phyloP scores from a whole-genome alignment of 2,113 vertebrate species.

The Gopherus flavomarginatus region DNA sequence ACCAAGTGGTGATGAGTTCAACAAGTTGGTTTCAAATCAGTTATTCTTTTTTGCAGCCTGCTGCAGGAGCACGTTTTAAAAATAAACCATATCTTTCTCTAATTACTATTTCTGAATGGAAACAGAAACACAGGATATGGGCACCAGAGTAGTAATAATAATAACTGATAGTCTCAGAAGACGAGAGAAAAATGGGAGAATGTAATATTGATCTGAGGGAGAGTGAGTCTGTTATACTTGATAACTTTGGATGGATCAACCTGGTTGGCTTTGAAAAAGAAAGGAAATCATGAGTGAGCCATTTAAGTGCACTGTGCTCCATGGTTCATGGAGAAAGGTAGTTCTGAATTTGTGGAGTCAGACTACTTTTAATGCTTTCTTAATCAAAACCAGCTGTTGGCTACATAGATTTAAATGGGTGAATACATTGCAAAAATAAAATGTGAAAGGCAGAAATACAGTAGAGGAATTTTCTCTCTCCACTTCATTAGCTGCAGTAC shows the following conservation, averaged over 20 bases:
- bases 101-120: constrained; percentile 60
- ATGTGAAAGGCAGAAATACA: not conserved
- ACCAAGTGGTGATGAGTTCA: not conserved
- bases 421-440: not conserved
- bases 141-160: not conserved
- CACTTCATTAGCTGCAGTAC: not conserved
- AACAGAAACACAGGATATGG: constrained; percentile 47
- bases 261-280: constrained; percentile 33
- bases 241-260: constrained; percentile 25
- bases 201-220: not conserved
- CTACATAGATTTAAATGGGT: not conserved
- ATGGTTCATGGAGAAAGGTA: constrained; percentile 2
- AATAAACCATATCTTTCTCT: constrained; percentile 57
- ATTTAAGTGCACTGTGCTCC: not conserved
- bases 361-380: not conserved
- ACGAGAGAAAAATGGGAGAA: constrained; percentile 31
- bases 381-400: constrained; percentile 11
- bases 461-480: not conserved
- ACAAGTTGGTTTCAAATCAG: not conserved
- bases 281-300: constrained; percentile 16
- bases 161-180: not conserved
- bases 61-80: constrained; percentile 41
- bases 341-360: not conserved
- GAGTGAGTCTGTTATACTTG: not conserved
- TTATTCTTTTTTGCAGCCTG: constrained; percentile 16